Percentiles rank a stretch among this genome's conserved stretches.
Conservation (phyloP, 2,888 invertebrate genomes). For the Beris morrisii region DNA sequence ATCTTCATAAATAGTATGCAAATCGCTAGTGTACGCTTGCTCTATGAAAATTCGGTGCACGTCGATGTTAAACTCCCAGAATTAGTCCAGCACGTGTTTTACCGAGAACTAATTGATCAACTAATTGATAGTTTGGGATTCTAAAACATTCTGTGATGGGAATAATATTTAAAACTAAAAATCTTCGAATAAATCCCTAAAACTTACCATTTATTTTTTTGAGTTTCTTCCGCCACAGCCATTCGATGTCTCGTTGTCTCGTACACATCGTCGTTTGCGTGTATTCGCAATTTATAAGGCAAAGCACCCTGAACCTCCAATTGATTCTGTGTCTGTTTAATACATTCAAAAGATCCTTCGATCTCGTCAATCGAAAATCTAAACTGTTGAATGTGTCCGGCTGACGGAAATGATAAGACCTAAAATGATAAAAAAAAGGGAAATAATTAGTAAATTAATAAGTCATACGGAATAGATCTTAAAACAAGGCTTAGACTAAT, state of each 20-base stretch:
- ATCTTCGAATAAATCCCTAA: no score
- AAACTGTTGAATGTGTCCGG: slow-evolving; percentile 53
- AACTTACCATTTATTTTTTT: slow-evolving; percentile 86
- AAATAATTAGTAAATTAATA: slow-evolving; percentile 2
- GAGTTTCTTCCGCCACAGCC: slow-evolving; percentile 88
- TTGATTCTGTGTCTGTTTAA: slow-evolving; percentile 69
- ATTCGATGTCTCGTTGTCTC: slow-evolving; percentile 89
- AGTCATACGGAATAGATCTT: no score
- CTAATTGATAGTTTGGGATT: no score
- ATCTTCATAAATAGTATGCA: no score
- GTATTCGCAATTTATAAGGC: slow-evolving; percentile 86
- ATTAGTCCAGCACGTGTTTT: no score
- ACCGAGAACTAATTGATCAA: no score
- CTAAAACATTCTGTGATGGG: no score
- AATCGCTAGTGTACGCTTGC: no score
- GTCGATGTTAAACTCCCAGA: no score
- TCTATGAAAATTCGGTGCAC: no score
- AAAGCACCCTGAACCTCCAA: slow-evolving; percentile 84
- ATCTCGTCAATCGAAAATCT: slow-evolving; percentile 64
- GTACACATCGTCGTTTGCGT: slow-evolving; percentile 95
- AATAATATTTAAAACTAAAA: no score
- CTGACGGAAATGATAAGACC: slow-evolving; percentile 76
- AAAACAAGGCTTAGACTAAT: no score
- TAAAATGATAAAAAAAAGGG: slow-evolving; percentile 56
- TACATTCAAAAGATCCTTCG: slow-evolving; percentile 92